Evolutionary conservation across 2,113 vertebrate genomes (phyloP).

Genomic region (Thunnus thynnus): DNA sequence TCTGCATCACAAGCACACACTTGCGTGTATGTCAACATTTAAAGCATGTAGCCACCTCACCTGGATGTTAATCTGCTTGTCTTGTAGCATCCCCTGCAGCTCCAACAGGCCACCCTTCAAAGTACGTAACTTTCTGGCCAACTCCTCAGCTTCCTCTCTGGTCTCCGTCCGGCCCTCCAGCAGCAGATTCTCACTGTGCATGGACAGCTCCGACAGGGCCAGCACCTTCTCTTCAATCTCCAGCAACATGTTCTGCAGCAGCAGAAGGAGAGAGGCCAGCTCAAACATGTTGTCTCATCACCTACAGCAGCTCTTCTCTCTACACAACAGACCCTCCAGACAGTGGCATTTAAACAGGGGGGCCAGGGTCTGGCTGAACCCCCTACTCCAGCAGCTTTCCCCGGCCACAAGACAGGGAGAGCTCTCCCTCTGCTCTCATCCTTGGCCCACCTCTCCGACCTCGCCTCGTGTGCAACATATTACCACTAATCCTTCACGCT

Average conservation of each 20-base stretch:
- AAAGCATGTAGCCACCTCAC: conserved; percentile 78
- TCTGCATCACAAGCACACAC: not conserved
- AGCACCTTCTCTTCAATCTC: conserved; percentile 97
- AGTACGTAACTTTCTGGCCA: conserved; percentile 87
- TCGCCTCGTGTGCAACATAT: conserved; percentile 57
- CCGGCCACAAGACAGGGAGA: conserved; percentile 41
- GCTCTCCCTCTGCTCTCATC: conserved; percentile 64
- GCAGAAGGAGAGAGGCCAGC: conserved; percentile 84
- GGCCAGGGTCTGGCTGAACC: conserved; percentile 21
- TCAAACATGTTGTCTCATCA: conserved; percentile 78
- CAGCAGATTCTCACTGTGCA: conserved; percentile 93
- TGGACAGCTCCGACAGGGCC: conserved; percentile 91
- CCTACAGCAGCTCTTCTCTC: conserved; percentile 8
- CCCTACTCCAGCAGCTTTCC: conserved; percentile 57
- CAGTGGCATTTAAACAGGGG: not conserved
- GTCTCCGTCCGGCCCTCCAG: conserved; percentile 91
- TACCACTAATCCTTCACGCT: conserved; percentile 78
- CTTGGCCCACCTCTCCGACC: conserved; percentile 54
- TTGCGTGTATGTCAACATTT: not conserved
- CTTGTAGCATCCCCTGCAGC: conserved; percentile 93
- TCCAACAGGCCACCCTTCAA: conserved; percentile 94
- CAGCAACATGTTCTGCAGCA: conserved; percentile 94
- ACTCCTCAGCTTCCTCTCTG: conserved; percentile 90
- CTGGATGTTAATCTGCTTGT: conserved; percentile 92
- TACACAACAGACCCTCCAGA: not conserved